Base-by-base conservation (phyloP, 2,113 vertebrate species). In the Cisticola juncidis region DNA sequence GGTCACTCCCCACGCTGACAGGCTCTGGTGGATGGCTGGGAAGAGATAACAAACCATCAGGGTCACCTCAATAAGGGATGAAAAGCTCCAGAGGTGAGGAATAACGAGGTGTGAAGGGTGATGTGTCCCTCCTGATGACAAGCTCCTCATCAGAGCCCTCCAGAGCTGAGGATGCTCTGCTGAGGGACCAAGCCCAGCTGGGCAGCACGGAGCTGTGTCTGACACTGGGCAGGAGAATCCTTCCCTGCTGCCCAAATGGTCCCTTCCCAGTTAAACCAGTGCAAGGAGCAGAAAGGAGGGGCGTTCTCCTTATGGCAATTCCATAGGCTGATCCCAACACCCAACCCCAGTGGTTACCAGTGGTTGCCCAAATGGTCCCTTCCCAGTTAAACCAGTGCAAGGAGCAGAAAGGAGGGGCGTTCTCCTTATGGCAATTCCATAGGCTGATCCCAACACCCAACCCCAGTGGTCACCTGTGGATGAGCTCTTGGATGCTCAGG, bases 21-120 rank as follows among this genome's bases (percentile, higher is more conserved):
- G 85, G 92, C 85, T 84, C 84, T 13, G 9, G 31, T 36, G 82
- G 65, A 6, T 38, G 91, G 68, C 87, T 93, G 88, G 77, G 70
- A 58, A 70, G 91, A 94, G 96, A 96, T 91, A 96, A 94, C 69
- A 89, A 92, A 72, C 80, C 74, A 20, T 38, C 21, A 10, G 61
- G 95, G 69, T 92, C 93, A 84, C 51, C 65, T n/a, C 0, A 1
- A 66, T 36, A 79, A 80, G 74, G 80, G 78, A 60, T 28, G 62
- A 36, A 77, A 93, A 35, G 60, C 51, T 94, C 69, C n/a, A 20
- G 92, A 77, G 72, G 56, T 0, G 7, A 90, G 80, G 82, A 81
- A 86, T 90, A 78, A 92, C 69, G 47, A 36, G 0, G 1, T 65
- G 92, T 61, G 80, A 88, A 93, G 95, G 93, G 80, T 0, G 1